These are phyloP conservation scores for Salmo trutta DNA, from an alignment of 2,797 vertebrate genomes.

Conservation along the genomic window DNA sequence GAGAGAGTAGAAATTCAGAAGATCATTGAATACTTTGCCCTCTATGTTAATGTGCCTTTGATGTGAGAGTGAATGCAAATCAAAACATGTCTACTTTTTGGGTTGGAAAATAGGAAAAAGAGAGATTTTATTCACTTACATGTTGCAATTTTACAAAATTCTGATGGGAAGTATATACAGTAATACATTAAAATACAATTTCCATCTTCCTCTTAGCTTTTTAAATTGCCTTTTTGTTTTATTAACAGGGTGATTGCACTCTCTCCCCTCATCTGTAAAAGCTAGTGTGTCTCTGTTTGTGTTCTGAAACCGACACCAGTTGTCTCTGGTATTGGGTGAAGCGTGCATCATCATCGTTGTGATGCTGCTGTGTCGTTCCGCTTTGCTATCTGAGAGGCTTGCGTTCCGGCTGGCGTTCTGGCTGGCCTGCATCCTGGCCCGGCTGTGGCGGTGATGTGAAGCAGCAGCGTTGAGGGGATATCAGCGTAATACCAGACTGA, in stretches of 20 bases:
- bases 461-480: constrained; percentile 56
- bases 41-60: constrained; percentile 78
- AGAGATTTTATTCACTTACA: constrained; percentile 26
- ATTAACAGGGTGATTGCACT: constrained; percentile 54
- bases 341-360: constrained; percentile 4
- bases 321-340: neutral
- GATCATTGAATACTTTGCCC: constrained; percentile 73
- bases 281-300: constrained; percentile 39
- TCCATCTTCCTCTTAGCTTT: constrained; percentile 50
- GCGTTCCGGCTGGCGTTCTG: constrained; percentile 42
- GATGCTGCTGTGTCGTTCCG: constrained; percentile 31
- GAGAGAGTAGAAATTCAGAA: constrained; percentile 61
- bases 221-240: constrained; percentile 63
- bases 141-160: constrained; percentile 71
- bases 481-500: constrained; percentile 73
- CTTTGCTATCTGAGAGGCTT: neutral
- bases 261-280: constrained; percentile 50
- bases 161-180: constrained; percentile 56
- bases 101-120: constrained; percentile 40
- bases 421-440: constrained; percentile 24
- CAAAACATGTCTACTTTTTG: constrained; percentile 60
- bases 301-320: constrained; percentile 31
- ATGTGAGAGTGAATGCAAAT: constrained; percentile 78
- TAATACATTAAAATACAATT: constrained; percentile 57
- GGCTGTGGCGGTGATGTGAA: constrained; percentile 44